Percentiles rank a stretch among this genome's conserved stretches.
Evolutionary conservation across 2,888 invertebrate species (phyloP).

Genomic region (Reticulitermes lucifugus): DNA sequence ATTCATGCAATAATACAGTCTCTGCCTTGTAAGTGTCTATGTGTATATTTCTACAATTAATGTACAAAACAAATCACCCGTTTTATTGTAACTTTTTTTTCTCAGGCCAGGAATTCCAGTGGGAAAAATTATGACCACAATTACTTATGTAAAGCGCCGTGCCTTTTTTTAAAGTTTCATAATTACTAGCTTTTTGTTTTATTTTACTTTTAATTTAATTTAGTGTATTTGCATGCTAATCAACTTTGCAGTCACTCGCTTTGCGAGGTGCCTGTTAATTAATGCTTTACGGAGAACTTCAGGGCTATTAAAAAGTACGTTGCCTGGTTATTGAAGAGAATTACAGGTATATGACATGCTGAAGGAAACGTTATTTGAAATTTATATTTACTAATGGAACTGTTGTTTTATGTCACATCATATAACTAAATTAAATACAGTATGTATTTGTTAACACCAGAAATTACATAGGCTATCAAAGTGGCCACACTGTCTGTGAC

Average conservation of each 20-base stretch:
- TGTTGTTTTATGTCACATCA: too few relatives aligned
- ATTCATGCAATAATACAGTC: background rate
- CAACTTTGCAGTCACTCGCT: background rate
- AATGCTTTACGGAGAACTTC: background rate
- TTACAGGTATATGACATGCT: too few relatives aligned
- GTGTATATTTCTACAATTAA: background rate
- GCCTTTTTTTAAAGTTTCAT: background rate
- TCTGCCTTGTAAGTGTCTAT: background rate
- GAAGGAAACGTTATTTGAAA: too few relatives aligned
- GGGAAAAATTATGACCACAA: background rate
- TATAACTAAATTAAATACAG: too few relatives aligned
- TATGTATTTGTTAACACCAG: too few relatives aligned
- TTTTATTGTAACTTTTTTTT: background rate
- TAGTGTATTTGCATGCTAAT: background rate
- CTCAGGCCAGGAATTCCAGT: background rate
- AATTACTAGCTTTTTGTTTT: background rate
- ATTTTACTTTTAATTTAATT: background rate
- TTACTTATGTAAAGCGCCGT: background rate
- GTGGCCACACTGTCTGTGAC: too few relatives aligned
- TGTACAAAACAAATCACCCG: background rate
- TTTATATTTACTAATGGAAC: too few relatives aligned
- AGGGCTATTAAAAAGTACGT: background rate
- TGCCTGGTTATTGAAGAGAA: too few relatives aligned
- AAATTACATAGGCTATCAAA: too few relatives aligned
- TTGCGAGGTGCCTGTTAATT: background rate